These are phyloP conservation scores for Cremastobaeus sp. DNA, from an alignment of 2,888 invertebrate species.

Conservation along the genomic window DNA sequence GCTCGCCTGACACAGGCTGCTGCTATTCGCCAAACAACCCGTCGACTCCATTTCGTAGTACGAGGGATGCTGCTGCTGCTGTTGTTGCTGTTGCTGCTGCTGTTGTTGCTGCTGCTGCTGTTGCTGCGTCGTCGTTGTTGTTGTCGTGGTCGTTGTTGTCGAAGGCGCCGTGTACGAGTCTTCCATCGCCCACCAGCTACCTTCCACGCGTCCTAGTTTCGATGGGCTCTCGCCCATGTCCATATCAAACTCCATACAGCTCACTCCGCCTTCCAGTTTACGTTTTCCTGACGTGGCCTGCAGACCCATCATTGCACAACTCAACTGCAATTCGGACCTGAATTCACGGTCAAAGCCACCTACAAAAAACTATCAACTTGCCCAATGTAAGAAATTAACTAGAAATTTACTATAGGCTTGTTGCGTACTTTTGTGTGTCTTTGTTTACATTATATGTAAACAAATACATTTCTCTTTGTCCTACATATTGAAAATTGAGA, in stretches of 20 bases:
- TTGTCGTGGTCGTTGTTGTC: conserved; percentile 67
- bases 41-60: conserved; percentile 76
- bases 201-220: conserved; percentile 79
- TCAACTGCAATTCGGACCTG: too few species aligned
- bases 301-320: conserved; percentile 87
- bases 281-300: conserved; percentile 86
- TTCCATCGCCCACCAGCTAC: conserved; percentile 78
- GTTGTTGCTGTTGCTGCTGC: conserved; percentile 70
- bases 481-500: too few species aligned
- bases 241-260: conserved; percentile 79
- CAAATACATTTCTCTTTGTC: too few species aligned
- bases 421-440: too few species aligned
- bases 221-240: conserved; percentile 81
- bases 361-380: too few species aligned
- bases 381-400: too few species aligned
- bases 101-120: conserved; percentile 69
- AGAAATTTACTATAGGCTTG: too few species aligned
- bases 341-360: too few species aligned
- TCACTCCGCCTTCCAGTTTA: conserved; percentile 81
- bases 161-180: conserved; percentile 72
- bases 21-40: conserved; percentile 71
- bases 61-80: conserved; percentile 68
- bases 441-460: too few species aligned
- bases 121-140: conserved; percentile 69
- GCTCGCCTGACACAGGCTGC: conserved; percentile 70